These are phyloP conservation scores for Epinephelus cyanopodus DNA, from an alignment of 2,113 vertebrate species.

Conservation along the genomic window DNA sequence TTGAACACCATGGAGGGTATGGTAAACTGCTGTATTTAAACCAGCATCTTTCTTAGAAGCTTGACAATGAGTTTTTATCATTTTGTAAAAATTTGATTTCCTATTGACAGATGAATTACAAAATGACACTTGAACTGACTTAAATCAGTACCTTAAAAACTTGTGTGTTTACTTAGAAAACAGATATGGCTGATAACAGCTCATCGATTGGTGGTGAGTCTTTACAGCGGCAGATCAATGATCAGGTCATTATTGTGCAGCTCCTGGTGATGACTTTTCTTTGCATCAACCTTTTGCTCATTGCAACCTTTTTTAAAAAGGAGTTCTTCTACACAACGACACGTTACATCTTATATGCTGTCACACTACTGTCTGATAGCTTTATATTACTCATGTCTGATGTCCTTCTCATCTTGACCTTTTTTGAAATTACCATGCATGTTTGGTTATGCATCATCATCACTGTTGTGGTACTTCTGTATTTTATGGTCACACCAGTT, in stretches of 20 bases:
- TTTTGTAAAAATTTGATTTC: too few species aligned
- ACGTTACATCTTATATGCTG: conserved; percentile 75
- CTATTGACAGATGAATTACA: too few species aligned
- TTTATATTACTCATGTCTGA: conserved; percentile 45
- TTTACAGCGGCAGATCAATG: accelerated
- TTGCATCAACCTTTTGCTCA: conserved; percentile 51
- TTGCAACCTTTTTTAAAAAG: conserved; percentile 62
- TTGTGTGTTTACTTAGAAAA: conserved; percentile 7
- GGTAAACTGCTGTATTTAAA: neutral
- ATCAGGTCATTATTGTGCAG: conserved; percentile 32
- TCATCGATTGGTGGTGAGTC: neutral
- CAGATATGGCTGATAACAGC: conserved; percentile 38
- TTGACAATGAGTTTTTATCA: neutral
- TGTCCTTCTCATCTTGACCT: conserved; percentile 2
- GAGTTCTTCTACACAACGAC: conserved; percentile 43
- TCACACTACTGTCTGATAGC: conserved; percentile 64
- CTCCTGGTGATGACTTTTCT: conserved; percentile 50
- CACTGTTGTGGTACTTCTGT: neutral
- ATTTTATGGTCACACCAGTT: conserved; percentile 38
- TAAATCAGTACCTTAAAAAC: neutral
- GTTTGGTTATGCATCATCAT: conserved; percentile 49
- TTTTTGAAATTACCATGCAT: neutral
- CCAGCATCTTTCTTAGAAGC: neutral
- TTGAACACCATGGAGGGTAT: too few species aligned
- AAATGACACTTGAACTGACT: neutral